Evolutionary conservation across 2,888 invertebrate genomes (phyloP), one percentile per base, ranked within the genome.

Genomic region (Drosophila anceps): DNA sequence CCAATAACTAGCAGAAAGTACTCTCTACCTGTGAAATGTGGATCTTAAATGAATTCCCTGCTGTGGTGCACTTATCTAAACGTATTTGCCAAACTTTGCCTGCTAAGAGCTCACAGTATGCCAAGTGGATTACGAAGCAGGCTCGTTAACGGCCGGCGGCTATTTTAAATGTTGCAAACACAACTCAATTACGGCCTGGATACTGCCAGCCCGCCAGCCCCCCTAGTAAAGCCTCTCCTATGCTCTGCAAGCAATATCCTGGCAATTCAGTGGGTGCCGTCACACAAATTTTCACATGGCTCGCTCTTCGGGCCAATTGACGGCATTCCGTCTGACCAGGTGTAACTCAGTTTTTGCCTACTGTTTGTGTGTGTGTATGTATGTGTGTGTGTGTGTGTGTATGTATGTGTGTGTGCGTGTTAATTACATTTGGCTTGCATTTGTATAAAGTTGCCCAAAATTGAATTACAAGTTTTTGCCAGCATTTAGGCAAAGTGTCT

Each of bases 341-440:
- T 86, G 88, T 71, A 63, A 58, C 43, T 60, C 69, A 79, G 73
- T 18, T 31, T 73, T 71, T 76, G 67, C 73, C 81, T 76, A 71
- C 67, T 69, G 55, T 60, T 37, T 64, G 44, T 48, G 29, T 37
- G 33, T 43, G 54, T 63, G 29, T 50, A 39, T 29, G 6, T 13
- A 50, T 37, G 35, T 73, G 46, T 37, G 31, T 60, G 58, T 74
- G 73, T 84, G 73, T 57, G 78, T 82, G 86, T 86, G 48, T 31
- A 24, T 24, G 48, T 31, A 33, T 43, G 54, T 48, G 31, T 62
- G 66, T 78, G 75, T 85, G 75, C 60, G 81, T 87, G 89, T 87
- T 88, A 89, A 86, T 89, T 89, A 88, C 89, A 85, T 90, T 88
- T 83, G 67, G 81, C 69, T 76, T 79, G 82, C 84, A 84, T 85